These are phyloP conservation scores for Latrodectus hesperus DNA, from an alignment of 2,888 invertebrate genomes.

Conservation along the genomic window DNA sequence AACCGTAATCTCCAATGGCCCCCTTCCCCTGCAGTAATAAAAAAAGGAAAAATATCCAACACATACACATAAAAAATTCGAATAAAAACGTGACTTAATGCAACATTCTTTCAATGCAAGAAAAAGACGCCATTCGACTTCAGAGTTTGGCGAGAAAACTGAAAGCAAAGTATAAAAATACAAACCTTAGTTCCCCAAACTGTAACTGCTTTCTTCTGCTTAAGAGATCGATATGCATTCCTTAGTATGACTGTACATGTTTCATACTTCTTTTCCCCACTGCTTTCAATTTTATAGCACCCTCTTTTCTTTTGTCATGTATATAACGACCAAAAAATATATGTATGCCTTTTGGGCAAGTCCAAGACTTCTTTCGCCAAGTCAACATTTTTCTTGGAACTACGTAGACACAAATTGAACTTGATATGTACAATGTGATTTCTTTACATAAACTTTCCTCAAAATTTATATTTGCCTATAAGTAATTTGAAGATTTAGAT, in stretches of 20 bases:
- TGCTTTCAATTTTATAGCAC: constrained; percentile 39
- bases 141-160: constrained; percentile 16
- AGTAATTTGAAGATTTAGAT: too few relatives aligned
- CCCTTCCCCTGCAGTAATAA: not conserved
- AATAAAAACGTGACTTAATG: constrained; percentile 48
- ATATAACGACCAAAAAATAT: constrained; percentile 26
- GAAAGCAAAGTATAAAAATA: constrained; percentile 24
- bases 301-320: constrained; percentile 13
- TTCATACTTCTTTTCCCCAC: constrained; percentile 4
- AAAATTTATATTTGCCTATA: too few relatives aligned
- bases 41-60: constrained; percentile 4
- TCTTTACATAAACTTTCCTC: too few relatives aligned
- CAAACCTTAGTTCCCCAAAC: constrained; percentile 16
- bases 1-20: not conserved
- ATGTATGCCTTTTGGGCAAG: constrained; percentile 10
- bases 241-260: constrained; percentile 16
- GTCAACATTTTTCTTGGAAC: not conserved
- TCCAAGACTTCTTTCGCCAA: not conserved
- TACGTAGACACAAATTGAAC: not conserved
- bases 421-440: too few relatives aligned
- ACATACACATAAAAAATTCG: constrained; percentile 34
- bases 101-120: constrained; percentile 13
- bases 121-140: constrained; percentile 21
- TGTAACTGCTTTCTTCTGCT: constrained; percentile 27
- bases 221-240: constrained; percentile 38